Evolutionary conservation across 1,140 invertebrate genomes (phyloP).

Genomic region (Dendrolimus kikuchii): DNA sequence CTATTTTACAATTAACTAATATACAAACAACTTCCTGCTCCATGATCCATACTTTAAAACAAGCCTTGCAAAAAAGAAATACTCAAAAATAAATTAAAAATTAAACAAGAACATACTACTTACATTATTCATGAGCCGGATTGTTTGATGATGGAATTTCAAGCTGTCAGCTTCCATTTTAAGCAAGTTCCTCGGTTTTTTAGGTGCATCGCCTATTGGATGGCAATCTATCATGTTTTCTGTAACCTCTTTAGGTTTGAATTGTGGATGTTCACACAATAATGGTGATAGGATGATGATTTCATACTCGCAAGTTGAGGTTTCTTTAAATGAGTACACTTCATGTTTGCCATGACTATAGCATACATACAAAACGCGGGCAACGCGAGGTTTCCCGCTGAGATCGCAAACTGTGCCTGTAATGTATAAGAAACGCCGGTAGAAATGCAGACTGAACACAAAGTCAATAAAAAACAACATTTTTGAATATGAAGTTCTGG

Average conservation of each 20-base stretch:
- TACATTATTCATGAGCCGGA: conserved; percentile 38
- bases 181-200: conserved; percentile 82
- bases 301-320: conserved; percentile 95
- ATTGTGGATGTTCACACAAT: conserved; percentile 91
- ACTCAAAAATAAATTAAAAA: conserved; percentile 10
- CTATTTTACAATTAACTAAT: too few species aligned
- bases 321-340: conserved; percentile 94
- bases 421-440: conserved; percentile 19
- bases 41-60: too few species aligned
- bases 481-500: too few species aligned
- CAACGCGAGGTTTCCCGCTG: conserved; percentile 85
- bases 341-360: conserved; percentile 91
- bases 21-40: too few species aligned
- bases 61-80: conserved; percentile 4
- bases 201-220: conserved; percentile 79
- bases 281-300: conserved; percentile 88
- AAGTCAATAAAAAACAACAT: too few species aligned
- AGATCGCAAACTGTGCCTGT: conserved; percentile 92
- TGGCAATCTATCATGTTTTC: conserved; percentile 88
- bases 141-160: conserved; percentile 77
- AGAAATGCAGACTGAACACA: too few species aligned
- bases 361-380: conserved; percentile 89
- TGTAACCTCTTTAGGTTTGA: conserved; percentile 85
- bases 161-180: conserved; percentile 82
- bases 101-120: conserved; percentile 21